A percentile compares a stretch with the other conserved stretches of the same genome.
Evolutionary conservation across 2,113 vertebrate species (phyloP).

Genomic region (Xenopus borealis): DNA sequence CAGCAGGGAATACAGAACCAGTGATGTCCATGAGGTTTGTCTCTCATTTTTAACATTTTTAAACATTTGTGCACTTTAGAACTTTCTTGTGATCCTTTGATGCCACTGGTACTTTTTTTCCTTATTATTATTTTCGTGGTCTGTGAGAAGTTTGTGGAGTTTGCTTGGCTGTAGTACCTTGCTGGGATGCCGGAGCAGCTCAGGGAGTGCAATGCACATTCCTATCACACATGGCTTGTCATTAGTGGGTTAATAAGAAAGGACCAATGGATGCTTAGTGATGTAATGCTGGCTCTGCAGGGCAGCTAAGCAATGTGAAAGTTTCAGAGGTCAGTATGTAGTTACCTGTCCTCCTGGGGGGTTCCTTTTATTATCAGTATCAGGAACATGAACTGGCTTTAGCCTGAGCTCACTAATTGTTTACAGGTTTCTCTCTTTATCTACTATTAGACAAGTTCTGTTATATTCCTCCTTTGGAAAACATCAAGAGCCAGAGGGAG

Average conservation of each 20-base stretch:
- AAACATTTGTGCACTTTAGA: conserved; percentile 50
- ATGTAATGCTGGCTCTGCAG: conserved; percentile 83
- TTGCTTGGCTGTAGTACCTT: neutral
- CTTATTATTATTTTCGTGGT: conserved; percentile 55
- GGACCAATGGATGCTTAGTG: conserved; percentile 75
- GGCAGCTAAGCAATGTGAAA: conserved; percentile 96
- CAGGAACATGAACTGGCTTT: conserved; percentile 81
- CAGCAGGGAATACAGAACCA: conserved; percentile 84
- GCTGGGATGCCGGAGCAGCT: neutral
- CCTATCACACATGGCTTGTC: conserved; percentile 68
- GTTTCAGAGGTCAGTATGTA: conserved; percentile 86
- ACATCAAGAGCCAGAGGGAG: conserved; percentile 13
- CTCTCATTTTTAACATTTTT: conserved; percentile 66
- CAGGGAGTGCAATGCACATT: conserved; percentile 27
- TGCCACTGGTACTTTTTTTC: conserved; percentile 62
- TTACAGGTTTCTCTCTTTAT: conserved; percentile 75
- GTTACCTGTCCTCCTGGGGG: conserved; percentile 91
- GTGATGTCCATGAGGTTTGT: conserved; percentile 88
- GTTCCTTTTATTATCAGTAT: conserved; percentile 89
- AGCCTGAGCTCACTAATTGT: conserved; percentile 82
- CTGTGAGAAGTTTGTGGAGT: conserved; percentile 20
- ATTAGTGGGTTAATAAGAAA: conserved; percentile 78
- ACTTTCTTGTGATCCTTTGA: neutral
- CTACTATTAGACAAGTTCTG: conserved; percentile 77
- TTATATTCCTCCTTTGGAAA: conserved; percentile 56